A percentile compares a stretch with the other conserved stretches of the same genome.
phyloP scores from a whole-genome alignment of 1,140 invertebrate species.

The Aphelenchoides besseyi region DNA sequence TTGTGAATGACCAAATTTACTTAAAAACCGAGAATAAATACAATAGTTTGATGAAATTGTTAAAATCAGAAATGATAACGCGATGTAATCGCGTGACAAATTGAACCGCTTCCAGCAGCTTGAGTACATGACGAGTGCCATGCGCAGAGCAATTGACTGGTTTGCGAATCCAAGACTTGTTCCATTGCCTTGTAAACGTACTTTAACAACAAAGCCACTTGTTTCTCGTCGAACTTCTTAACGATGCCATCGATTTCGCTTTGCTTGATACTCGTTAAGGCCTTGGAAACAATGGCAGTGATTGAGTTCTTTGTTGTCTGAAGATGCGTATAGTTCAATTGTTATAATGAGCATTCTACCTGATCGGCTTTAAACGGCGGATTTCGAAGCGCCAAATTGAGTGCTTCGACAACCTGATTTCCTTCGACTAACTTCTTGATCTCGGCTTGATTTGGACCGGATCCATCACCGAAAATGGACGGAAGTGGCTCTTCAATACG shows the following conservation, averaged over 20 bases:
- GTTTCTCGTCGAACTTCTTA: conserved; percentile 31
- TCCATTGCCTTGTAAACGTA: conserved; percentile 51
- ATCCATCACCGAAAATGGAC: background rate
- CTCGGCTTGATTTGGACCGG: background rate
- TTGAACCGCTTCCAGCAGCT: background rate
- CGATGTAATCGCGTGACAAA: conserved; percentile 9
- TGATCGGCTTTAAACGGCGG: background rate
- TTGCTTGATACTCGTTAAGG: conserved; percentile 39
- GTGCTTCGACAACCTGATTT: conserved; percentile 5
- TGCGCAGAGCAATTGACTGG: conserved; percentile 37
- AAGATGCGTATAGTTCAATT: background rate
- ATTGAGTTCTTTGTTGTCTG: conserved; percentile 8
- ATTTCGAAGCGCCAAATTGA: background rate
- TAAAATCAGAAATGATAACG: conserved; percentile 9
- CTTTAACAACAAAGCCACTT: conserved; percentile 43
- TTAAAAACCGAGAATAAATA: background rate
- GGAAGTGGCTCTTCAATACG: background rate
- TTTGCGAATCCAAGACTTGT: conserved; percentile 28
- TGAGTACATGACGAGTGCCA: conserved; percentile 33
- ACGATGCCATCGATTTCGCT: conserved; percentile 38
- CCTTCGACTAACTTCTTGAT: conserved; percentile 2
- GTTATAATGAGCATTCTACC: background rate
- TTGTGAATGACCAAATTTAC: too few species aligned
- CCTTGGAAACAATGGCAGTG: conserved; percentile 31
- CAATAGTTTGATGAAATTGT: background rate